Conservation (phyloP, 1,140 invertebrate species). For the Macrostomum lignano region DNA sequence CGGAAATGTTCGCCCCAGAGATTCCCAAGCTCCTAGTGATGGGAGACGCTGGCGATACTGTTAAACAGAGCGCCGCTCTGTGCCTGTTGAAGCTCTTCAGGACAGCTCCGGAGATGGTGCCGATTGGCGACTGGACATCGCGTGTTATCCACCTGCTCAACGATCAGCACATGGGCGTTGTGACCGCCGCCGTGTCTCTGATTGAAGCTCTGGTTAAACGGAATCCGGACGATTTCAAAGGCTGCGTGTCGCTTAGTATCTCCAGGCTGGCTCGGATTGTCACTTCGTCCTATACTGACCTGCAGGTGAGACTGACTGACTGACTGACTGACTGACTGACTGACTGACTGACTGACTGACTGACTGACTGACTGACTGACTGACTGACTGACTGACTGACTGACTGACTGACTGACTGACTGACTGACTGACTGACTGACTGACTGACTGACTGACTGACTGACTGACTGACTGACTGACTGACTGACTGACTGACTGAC, state of each 20-base stretch:
- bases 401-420: too few species aligned
- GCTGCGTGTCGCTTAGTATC: constrained; percentile 83
- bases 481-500: too few species aligned
- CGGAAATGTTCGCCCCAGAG: constrained; percentile 83
- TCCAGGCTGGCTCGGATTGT: constrained; percentile 74
- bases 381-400: too few species aligned
- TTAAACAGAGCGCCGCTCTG: constrained; percentile 92
- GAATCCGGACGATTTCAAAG: constrained; percentile 95
- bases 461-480: too few species aligned
- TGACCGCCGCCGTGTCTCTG: constrained; percentile 81
- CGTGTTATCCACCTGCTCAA: constrained; percentile 91
- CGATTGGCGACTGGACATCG: constrained; percentile 84
- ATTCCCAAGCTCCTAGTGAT: constrained; percentile 84
- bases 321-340: too few species aligned
- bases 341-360: too few species aligned
- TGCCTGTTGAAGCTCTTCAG: constrained; percentile 71
- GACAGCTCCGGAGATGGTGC: constrained; percentile 64
- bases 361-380: too few species aligned
- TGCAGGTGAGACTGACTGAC: too few species aligned
- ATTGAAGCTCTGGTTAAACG: constrained; percentile 93
- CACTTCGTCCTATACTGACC: constrained; percentile 81
- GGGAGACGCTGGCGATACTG: constrained; percentile 93
- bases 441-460: too few species aligned
- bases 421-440: too few species aligned
- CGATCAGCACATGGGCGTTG: constrained; percentile 93